Base-by-base conservation (phyloP, 2,113 vertebrate genomes). In the Atlantisia rogersi region DNA sequence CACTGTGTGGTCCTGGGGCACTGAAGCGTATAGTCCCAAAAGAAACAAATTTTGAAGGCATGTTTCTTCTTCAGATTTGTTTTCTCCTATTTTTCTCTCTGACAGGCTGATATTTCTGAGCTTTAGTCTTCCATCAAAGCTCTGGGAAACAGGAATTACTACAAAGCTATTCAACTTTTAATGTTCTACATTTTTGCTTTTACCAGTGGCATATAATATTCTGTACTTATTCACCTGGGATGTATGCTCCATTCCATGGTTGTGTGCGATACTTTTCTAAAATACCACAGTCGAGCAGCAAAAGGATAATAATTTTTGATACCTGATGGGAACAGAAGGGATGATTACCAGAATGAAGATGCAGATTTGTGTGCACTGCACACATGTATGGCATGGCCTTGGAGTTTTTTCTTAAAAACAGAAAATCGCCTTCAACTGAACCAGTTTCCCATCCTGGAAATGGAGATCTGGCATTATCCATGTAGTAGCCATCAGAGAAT, bases 221-320 rank as follows among this genome's bases (percentile, higher is more conserved):
- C 63, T 85, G 60, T 71, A 71, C 14, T 37, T 92, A 15, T n/a
- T 86, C 35, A 32, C 9, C 14, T 7, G 14, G 12, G 52, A 69
- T n/a, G 3, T 17, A 3, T 16, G 40, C 4, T 60, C 11, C 17
- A 48, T 11, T 3, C 28, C 9, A 16, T 7, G 6, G 5, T 9
- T 80, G 1, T 65, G 24, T 37, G 17, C 37, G 29, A 37, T 69
- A 6, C 8, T 81, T 39, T 19, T 85, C 11, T 58, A 55, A 11
- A 11, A n/a, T 64, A 22, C 31, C 40, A 65, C 17, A 53, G 31
- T 25, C 12, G 13, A 77, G 18, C 5, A 69, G 12, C 7, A 69
- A 28, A 5, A 63, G 4, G 10, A 50, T n/a, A 42, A 40, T n/a
- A 52, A 28, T 20, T 93, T 86, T 15, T 86, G 8, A 24, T 44